These are phyloP conservation scores for Chelonia mydas DNA, from an alignment of 2,797 vertebrate genomes.

Conservation along the genomic window DNA sequence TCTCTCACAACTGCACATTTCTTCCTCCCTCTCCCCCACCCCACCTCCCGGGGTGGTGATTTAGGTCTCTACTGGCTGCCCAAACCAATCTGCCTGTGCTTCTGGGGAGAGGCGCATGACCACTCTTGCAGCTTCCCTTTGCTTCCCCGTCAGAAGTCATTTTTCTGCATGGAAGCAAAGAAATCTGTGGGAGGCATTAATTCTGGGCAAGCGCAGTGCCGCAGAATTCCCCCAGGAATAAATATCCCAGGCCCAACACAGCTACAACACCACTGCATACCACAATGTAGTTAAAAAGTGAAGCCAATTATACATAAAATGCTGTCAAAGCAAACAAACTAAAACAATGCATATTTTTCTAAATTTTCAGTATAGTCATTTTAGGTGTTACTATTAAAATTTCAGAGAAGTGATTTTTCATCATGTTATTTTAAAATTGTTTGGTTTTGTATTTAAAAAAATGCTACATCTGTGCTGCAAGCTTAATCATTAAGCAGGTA, in stretches of 20 bases:
- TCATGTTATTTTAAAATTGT: slow-evolving; percentile 49
- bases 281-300: not conserved
- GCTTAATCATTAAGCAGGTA: slow-evolving; percentile 56
- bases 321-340: not conserved
- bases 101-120: too few relatives aligned
- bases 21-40: too few relatives aligned
- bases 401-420: slow-evolving; percentile 38
- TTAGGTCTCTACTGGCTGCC: too few relatives aligned
- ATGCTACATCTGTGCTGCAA: slow-evolving; percentile 33
- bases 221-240: too few relatives aligned
- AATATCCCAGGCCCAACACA: not conserved
- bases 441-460: not conserved
- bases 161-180: too few relatives aligned
- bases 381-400: slow-evolving; percentile 26
- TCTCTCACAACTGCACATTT: too few relatives aligned
- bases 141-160: too few relatives aligned
- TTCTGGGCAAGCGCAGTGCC: too few relatives aligned
- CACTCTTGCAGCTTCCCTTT: too few relatives aligned
- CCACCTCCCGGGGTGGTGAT: too few relatives aligned
- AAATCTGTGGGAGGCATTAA: too few relatives aligned
- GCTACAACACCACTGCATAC: not conserved
- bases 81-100: too few relatives aligned
- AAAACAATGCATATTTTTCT: not conserved
- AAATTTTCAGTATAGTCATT: not conserved
- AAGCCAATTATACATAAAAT: slow-evolving; percentile 2